Evolutionary conservation across 2,113 vertebrate species (phyloP).

Genomic region (Istiophorus platypterus): DNA sequence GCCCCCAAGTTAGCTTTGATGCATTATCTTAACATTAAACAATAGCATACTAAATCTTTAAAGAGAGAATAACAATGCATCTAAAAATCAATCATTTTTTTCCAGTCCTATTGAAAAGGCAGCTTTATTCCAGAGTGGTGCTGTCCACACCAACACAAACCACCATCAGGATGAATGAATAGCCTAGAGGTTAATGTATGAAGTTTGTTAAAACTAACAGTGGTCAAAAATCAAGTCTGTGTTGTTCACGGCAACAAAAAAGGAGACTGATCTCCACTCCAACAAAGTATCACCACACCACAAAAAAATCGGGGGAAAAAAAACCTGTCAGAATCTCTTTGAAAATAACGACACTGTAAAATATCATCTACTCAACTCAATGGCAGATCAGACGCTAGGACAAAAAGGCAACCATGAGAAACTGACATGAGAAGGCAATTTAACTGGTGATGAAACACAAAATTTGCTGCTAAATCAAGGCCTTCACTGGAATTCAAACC

Average conservation of each 20-base stretch:
- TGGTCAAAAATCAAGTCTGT: neutral
- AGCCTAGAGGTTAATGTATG: neutral
- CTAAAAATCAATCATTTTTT: neutral
- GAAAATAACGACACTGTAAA: conserved; percentile 6
- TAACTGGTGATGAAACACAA: neutral
- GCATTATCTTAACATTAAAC: neutral
- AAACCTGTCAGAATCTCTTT: neutral
- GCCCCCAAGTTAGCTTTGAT: neutral
- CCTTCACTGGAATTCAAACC: neutral
- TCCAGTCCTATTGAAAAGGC: neutral
- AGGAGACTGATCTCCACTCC: neutral
- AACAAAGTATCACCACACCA: neutral
- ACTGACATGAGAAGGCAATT: conserved; percentile 8
- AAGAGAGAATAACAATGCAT: conserved; percentile 22
- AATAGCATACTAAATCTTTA: neutral
- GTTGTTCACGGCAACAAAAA: neutral
- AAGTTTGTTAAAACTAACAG: neutral
- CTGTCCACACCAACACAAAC: neutral
- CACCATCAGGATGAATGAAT: neutral
- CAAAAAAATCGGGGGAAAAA: neutral
- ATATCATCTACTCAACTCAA: conserved; percentile 2
- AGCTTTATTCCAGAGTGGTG: neutral
- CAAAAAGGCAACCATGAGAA: conserved; percentile 11
- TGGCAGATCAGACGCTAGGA: conserved; percentile 5
- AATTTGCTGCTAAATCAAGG: neutral